phyloP scores from a whole-genome alignment of 2,113 vertebrate species.

The Ammospiza caudacuta region DNA sequence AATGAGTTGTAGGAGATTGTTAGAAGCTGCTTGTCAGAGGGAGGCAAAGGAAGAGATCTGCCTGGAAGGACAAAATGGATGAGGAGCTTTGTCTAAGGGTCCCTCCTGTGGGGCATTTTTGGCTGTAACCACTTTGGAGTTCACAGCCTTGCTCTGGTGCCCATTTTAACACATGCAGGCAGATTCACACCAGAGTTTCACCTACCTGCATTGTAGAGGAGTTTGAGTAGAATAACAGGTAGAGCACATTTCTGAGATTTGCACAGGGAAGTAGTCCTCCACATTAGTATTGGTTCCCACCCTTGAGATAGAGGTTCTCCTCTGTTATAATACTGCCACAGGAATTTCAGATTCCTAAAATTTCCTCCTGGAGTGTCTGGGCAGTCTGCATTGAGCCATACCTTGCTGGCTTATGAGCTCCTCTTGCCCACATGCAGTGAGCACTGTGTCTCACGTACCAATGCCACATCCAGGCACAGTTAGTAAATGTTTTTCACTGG shows the following conservation, averaged over 20 bases:
- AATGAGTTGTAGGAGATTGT: neutral
- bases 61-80: neutral
- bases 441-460: neutral
- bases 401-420: neutral
- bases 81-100: neutral
- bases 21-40: neutral
- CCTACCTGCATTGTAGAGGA: neutral
- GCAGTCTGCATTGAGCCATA: fast-evolving
- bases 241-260: neutral
- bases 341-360: neutral
- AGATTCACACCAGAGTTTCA: neutral
- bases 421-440: neutral
- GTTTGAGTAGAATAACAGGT: neutral
- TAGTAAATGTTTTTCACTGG: neutral
- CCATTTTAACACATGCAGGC: fast-evolving
- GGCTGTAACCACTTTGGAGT: fast-evolving
- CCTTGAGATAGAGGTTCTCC: neutral
- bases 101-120: neutral
- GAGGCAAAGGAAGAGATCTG: neutral
- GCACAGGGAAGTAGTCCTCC: neutral
- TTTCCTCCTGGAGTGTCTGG: neutral
- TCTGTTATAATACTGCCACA: fast-evolving
- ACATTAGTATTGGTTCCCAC: fast-evolving
- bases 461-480: neutral
- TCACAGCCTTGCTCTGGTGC: neutral